Conservation (phyloP, 2,888 invertebrate genomes). For the Lysandra bellargus region DNA sequence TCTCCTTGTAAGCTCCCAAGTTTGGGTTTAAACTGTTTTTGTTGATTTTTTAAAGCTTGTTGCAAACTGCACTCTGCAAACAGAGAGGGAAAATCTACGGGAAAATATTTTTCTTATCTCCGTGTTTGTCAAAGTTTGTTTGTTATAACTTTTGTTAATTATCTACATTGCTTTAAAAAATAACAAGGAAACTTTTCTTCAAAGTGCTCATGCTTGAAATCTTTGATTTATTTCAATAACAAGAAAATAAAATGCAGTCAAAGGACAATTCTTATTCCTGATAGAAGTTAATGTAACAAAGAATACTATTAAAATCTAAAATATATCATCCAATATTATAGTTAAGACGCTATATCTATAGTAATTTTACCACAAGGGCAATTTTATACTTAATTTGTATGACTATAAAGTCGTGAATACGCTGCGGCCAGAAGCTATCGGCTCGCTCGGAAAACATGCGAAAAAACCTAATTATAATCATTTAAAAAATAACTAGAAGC, state of each 20-base stretch:
- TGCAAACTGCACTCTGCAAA: neutral
- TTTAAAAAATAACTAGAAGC: too few species aligned
- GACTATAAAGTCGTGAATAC: too few species aligned
- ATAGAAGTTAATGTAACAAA: neutral
- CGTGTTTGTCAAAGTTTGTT: neutral
- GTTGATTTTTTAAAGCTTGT: neutral
- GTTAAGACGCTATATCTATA: too few species aligned
- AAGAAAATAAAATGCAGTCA: neutral
- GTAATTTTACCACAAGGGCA: too few species aligned
- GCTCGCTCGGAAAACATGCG: too few species aligned
- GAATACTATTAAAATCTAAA: neutral
- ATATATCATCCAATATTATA: too few species aligned
- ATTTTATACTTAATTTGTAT: too few species aligned
- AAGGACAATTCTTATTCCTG: neutral
- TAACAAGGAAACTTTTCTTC: slow-evolving; percentile 11
- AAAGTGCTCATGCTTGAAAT: neutral
- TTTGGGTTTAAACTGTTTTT: neutral
- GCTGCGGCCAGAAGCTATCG: too few species aligned
- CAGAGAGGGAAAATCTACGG: neutral
- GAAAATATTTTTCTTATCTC: neutral
- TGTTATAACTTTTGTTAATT: neutral
- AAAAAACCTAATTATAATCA: too few species aligned
- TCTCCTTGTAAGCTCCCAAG: neutral
- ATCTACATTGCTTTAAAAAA: neutral
- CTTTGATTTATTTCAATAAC: neutral